Conservation (phyloP, 2,888 invertebrate species). For the Metalampra italica region DNA sequence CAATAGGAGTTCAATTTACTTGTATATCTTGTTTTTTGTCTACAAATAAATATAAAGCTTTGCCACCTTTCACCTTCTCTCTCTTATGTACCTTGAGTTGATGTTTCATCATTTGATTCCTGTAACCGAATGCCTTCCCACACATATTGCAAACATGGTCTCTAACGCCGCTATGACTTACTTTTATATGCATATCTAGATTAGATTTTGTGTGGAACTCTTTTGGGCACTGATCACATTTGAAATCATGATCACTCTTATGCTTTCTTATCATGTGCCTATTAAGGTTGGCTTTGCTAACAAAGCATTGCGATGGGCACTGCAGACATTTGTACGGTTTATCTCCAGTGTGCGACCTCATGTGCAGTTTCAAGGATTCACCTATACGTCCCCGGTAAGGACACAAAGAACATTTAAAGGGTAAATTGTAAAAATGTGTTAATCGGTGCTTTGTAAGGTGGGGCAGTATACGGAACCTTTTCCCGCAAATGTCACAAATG, state of each 20-base stretch:
- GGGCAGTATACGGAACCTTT: conserved; percentile 45
- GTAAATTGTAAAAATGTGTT: conserved; percentile 50
- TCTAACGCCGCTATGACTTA: conserved; percentile 59
- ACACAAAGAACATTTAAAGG: conserved; percentile 42
- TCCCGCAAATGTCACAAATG: conserved; percentile 67
- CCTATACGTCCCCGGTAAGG: conserved; percentile 61
- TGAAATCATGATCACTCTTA: conserved; percentile 45
- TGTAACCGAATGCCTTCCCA: conserved; percentile 62
- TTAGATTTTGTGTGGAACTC: conserved; percentile 55
- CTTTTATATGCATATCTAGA: conserved; percentile 58
- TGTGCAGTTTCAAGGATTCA: conserved; percentile 63
- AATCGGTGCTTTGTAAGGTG: conserved; percentile 53
- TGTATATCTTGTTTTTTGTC: neutral
- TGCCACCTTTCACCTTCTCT: conserved; percentile 52
- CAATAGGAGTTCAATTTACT: neutral
- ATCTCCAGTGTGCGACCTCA: conserved; percentile 65
- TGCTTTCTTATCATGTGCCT: conserved; percentile 52
- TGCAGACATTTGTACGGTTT: conserved; percentile 60
- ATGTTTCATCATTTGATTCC: conserved; percentile 70
- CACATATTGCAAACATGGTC: conserved; percentile 61
- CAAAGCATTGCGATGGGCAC: conserved; percentile 58
- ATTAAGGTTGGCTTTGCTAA: conserved; percentile 63
- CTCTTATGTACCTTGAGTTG: conserved; percentile 63
- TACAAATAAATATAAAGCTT: conserved; percentile 23
- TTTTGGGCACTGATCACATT: conserved; percentile 54